Conservation (phyloP, 2,888 invertebrate genomes). For the Embidobia sp. region DNA sequence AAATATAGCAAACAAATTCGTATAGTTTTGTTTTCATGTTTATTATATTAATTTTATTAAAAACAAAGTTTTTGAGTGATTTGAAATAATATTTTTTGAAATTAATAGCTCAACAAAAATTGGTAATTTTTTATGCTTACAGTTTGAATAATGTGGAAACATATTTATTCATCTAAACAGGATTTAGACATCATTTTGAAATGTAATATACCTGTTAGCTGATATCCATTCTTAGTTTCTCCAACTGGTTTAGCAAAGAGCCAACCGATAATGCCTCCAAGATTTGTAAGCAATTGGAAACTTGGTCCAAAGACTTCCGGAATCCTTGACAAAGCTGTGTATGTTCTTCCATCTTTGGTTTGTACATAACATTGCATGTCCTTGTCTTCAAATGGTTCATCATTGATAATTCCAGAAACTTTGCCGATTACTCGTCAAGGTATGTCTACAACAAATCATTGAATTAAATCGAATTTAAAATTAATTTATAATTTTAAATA, state of each 20-base stretch:
- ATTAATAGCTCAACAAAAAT: too few relatives aligned
- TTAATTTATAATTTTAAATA: too few relatives aligned
- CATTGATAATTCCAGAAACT: constrained; percentile 92
- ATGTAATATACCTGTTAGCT: constrained; percentile 85
- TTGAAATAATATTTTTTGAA: too few relatives aligned
- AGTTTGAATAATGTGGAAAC: too few relatives aligned
- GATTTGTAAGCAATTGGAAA: constrained; percentile 90
- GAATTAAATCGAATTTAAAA: too few relatives aligned
- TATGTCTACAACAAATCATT: constrained; percentile 83
- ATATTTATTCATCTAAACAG: too few relatives aligned
- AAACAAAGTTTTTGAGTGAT: too few relatives aligned
- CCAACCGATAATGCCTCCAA: constrained; percentile 95
- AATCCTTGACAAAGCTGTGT: constrained; percentile 94
- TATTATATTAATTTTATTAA: too few relatives aligned
- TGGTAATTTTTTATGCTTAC: too few relatives aligned
- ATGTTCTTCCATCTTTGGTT: constrained; percentile 92
- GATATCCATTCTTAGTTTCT: constrained; percentile 93
- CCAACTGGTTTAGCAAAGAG: constrained; percentile 92
- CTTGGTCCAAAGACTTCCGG: constrained; percentile 89
- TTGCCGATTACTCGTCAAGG: constrained; percentile 95
- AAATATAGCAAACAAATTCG: too few relatives aligned
- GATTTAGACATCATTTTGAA: background rate
- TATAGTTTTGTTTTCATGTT: too few relatives aligned
- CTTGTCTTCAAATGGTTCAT: constrained; percentile 86
- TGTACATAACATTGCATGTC: constrained; percentile 96